These are phyloP conservation scores for Loris lydekkerianus DNA, from an alignment of 2,797 vertebrate genomes.

Conservation along the genomic window DNA sequence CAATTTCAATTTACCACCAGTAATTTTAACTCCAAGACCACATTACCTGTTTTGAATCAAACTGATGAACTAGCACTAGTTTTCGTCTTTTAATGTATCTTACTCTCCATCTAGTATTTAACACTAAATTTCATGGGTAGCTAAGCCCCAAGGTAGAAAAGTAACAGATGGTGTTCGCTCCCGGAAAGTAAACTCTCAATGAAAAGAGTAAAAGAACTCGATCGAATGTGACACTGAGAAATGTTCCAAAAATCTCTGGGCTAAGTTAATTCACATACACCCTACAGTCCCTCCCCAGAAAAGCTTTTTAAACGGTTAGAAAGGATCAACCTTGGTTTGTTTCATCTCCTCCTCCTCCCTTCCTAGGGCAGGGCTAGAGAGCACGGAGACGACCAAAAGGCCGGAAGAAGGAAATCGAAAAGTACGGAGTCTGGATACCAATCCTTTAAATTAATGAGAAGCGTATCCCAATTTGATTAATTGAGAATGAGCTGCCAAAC, in stretches of 20 bases:
- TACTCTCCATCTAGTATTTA: not conserved
- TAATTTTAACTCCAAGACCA: constrained; percentile 28
- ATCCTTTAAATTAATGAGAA: not conserved
- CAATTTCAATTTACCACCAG: not conserved
- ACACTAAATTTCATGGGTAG: not conserved
- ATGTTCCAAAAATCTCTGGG: not conserved
- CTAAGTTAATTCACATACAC: not conserved
- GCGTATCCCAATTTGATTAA: not conserved
- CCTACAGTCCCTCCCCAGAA: not conserved
- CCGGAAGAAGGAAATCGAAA: constrained; percentile 67
- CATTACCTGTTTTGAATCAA: not conserved
- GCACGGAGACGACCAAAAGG: constrained; percentile 57
- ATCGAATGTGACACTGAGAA: not conserved
- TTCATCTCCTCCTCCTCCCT: constrained; percentile 35
- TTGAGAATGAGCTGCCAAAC: not conserved
- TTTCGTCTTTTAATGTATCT: not conserved
- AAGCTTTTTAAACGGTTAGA: not conserved
- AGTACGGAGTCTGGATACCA: constrained; percentile 9
- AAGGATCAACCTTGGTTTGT: not conserved
- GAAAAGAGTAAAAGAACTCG: not conserved
- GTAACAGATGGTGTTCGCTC: constrained; percentile 54
- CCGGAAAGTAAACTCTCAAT: not conserved
- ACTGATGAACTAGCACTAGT: not conserved
- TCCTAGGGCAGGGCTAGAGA: constrained; percentile 65
- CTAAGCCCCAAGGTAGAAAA: not conserved